Conservation (phyloP, 2,888 invertebrate species). For the Aradus depressus region DNA sequence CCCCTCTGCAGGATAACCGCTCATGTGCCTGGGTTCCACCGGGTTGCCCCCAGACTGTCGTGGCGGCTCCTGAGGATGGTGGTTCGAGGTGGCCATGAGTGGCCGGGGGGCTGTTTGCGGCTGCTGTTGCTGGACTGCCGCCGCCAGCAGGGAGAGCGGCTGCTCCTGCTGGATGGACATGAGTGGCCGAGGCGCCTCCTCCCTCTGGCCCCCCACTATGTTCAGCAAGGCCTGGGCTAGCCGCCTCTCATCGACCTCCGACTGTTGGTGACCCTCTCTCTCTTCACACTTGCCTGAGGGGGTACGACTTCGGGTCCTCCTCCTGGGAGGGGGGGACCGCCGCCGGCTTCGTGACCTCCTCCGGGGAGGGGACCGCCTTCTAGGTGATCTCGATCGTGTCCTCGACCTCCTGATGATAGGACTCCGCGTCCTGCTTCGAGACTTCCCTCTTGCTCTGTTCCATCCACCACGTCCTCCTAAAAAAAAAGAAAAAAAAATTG, state of each 20-base stretch:
- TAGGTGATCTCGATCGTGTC: slow-evolving; percentile 1
- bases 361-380: slow-evolving; percentile 5
- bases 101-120: no score
- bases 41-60: no score
- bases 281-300: slow-evolving; percentile 15
- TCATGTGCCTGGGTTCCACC: no score
- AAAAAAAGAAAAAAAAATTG: background rate
- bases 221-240: slow-evolving; percentile 13
- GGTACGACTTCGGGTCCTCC: background rate
- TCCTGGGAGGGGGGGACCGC: no score
- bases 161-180: no score
- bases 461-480: slow-evolving; percentile 10
- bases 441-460: slow-evolving; percentile 11
- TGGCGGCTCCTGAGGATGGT: no score
- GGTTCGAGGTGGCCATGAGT: no score
- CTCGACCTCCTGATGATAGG: slow-evolving; percentile 10
- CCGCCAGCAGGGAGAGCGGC: no score
- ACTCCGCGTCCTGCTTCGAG: slow-evolving; percentile 6
- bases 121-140: no score
- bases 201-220: slow-evolving; percentile 11
- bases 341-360: slow-evolving; percentile 2
- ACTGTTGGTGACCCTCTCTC: slow-evolving; percentile 4
- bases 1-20: no score
- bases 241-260: slow-evolving; percentile 15
- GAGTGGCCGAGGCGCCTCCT: no score